These are phyloP conservation scores for Peromyscus eremicus DNA, from an alignment of 2,797 vertebrate genomes.

Conservation along the genomic window DNA sequence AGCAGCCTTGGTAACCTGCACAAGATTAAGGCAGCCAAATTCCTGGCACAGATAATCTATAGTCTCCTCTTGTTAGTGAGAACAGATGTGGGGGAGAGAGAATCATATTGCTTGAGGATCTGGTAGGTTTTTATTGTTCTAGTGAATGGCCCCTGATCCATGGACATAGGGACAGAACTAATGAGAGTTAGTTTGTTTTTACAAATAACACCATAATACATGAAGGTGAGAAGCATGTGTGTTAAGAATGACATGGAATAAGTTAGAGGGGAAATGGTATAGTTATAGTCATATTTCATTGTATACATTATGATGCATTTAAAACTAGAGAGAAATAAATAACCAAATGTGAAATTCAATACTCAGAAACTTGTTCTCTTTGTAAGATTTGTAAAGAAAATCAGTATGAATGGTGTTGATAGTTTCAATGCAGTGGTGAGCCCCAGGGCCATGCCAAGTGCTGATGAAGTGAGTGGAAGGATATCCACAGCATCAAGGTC, in stretches of 20 bases:
- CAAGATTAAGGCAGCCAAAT: background rate
- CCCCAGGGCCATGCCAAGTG: background rate
- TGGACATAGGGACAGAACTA: too few species aligned
- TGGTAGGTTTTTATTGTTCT: background rate
- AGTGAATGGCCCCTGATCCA: too few species aligned
- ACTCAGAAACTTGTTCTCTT: background rate
- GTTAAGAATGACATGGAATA: background rate
- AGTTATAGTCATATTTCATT: background rate
- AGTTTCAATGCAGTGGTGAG: background rate
- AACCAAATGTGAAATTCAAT: background rate
- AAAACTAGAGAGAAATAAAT: background rate
- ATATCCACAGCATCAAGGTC: constrained; percentile 92
- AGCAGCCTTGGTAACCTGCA: background rate
- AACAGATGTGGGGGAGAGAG: background rate
- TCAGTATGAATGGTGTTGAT: background rate
- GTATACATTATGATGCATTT: background rate
- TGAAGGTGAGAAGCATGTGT: background rate
- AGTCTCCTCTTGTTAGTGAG: background rate
- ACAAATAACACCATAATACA: background rate
- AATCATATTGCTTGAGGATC: background rate
- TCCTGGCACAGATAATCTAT: background rate
- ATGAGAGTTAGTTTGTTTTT: background rate
- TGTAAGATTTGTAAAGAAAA: background rate
- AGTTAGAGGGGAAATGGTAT: too few species aligned
- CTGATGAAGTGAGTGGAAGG: background rate